Percentiles rank a stretch among this genome's conserved stretches.
phyloP scores from a whole-genome alignment of 2,888 invertebrate genomes.

The Melanophora roralis region DNA sequence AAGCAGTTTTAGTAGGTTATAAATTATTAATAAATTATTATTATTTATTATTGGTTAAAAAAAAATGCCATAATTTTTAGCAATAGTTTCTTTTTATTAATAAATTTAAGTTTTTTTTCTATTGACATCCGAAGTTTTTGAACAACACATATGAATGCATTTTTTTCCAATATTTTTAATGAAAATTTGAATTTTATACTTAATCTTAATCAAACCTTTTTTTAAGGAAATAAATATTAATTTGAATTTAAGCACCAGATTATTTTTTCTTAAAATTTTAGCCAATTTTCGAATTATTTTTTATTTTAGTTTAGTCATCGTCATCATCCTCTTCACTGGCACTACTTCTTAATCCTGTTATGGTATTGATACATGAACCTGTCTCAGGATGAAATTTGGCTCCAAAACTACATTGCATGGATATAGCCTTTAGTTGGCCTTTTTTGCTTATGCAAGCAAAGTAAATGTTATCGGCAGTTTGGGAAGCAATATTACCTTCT shows the following conservation, averaged over 20 bases:
- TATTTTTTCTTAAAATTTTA: background rate
- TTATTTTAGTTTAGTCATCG: conserved; percentile 35
- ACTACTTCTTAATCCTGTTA: background rate
- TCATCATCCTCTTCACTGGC: conserved; percentile 40
- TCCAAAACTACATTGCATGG: conserved; percentile 48
- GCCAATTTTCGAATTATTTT: too few species aligned
- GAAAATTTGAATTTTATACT: too few species aligned
- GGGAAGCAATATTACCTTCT: conserved; percentile 62
- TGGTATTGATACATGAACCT: conserved; percentile 25
- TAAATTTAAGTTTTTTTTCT: too few species aligned
- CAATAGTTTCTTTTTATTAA: too few species aligned
- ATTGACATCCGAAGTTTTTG: too few species aligned
- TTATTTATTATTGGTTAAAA: too few species aligned
- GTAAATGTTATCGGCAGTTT: conserved; percentile 31
- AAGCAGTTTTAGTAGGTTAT: too few species aligned
- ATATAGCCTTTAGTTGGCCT: conserved; percentile 45
- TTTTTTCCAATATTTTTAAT: too few species aligned
- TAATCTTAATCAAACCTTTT: background rate
- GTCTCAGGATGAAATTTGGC: conserved; percentile 29
- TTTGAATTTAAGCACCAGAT: conserved; percentile 39
- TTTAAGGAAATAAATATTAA: background rate
- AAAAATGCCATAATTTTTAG: too few species aligned
- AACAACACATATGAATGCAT: too few species aligned
- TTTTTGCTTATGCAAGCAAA: conserved; percentile 55
- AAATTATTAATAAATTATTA: too few species aligned